phyloP scores from a whole-genome alignment of 2,888 invertebrate species.

The Polylopha cassiicola region DNA sequence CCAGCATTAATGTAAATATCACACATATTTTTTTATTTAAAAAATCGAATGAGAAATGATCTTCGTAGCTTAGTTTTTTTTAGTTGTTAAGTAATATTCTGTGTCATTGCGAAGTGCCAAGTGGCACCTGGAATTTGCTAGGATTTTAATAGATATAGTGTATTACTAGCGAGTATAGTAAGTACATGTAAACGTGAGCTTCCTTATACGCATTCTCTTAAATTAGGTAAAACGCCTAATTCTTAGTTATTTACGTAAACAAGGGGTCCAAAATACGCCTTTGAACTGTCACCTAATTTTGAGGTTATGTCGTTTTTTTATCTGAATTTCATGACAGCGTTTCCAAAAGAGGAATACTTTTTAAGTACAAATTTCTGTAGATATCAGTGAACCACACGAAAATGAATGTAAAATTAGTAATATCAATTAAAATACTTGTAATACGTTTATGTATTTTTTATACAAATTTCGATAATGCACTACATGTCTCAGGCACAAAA shows the following conservation, averaged over 20 bases:
- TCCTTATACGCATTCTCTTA: slow-evolving; percentile 55
- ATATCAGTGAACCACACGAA: too few species aligned
- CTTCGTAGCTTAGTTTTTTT: slow-evolving; percentile 55
- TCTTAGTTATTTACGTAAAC: too few species aligned
- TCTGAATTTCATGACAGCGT: not conserved
- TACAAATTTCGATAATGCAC: slow-evolving; percentile 13
- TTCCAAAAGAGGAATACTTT: slow-evolving; percentile 10
- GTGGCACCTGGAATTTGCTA: too few species aligned
- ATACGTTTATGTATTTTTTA: slow-evolving; percentile 10
- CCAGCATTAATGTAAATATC: slow-evolving; percentile 49
- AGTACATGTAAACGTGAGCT: slow-evolving; percentile 55
- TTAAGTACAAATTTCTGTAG: slow-evolving; percentile 22
- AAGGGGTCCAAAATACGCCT: too few species aligned
- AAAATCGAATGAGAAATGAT: slow-evolving; percentile 61
- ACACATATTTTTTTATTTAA: slow-evolving; percentile 39
- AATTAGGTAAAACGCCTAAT: slow-evolving; percentile 13
- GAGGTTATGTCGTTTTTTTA: too few species aligned
- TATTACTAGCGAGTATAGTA: slow-evolving; percentile 52
- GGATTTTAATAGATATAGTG: too few species aligned
- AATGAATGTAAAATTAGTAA: too few species aligned
- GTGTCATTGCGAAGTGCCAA: slow-evolving; percentile 73
- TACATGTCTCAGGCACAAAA: slow-evolving; percentile 27
- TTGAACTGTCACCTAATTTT: too few species aligned
- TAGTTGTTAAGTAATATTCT: slow-evolving; percentile 46
- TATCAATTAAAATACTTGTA: too few species aligned